Conservation (phyloP, 2,888 invertebrate genomes). For the Phaonia tiefii region DNA sequence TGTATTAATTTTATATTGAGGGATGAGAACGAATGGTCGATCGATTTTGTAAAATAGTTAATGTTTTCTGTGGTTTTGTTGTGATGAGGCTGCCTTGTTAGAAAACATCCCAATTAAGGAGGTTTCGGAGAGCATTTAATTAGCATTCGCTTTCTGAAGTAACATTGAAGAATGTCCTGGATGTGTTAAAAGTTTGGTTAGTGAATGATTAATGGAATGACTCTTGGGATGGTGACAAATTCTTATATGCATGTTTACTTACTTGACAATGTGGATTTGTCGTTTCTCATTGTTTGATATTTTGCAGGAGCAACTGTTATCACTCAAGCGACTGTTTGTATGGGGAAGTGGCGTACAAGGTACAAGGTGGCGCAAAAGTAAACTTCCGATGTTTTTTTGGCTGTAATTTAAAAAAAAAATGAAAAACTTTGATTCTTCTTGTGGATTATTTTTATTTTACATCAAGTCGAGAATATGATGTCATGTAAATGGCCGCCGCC, state of each 20-base stretch:
- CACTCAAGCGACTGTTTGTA: too few relatives aligned
- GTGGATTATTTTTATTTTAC: too few relatives aligned
- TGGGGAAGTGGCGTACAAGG: too few relatives aligned
- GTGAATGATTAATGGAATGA: constrained; percentile 22
- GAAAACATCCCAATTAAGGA: constrained; percentile 60
- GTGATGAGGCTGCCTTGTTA: background rate
- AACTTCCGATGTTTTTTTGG: too few relatives aligned
- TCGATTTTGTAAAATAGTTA: constrained; percentile 33
- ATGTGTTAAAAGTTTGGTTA: constrained; percentile 10
- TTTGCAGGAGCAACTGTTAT: too few relatives aligned
- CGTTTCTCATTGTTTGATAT: too few relatives aligned
- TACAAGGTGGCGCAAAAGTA: too few relatives aligned
- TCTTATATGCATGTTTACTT: constrained; percentile 2
- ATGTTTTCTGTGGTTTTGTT: constrained; percentile 20
- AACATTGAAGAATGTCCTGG: constrained; percentile 3
- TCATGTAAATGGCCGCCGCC: too few relatives aligned
- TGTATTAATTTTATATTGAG: constrained; percentile 46
- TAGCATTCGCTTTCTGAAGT: constrained; percentile 61
- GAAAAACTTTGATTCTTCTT: too few relatives aligned
- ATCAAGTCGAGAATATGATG: too few relatives aligned
- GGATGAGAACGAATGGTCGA: background rate
- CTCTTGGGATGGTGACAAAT: constrained; percentile 3
- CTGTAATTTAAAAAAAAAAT: too few relatives aligned
- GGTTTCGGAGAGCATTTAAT: constrained; percentile 63
- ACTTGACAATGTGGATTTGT: constrained; percentile 7